Base-by-base conservation (phyloP, 1,140 invertebrate genomes). In the Pseudomyrmex dendroicus region DNA sequence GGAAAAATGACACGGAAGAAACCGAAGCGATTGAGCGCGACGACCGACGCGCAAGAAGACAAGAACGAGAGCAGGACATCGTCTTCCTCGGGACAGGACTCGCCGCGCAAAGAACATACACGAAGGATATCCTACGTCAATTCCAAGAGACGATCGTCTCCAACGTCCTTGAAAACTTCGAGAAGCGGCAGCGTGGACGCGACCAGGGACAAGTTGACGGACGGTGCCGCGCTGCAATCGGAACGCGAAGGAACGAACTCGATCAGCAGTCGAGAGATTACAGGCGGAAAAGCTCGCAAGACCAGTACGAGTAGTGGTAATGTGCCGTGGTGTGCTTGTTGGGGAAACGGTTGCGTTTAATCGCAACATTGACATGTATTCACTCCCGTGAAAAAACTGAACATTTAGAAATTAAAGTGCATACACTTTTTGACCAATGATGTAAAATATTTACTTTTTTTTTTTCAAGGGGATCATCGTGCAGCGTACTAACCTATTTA, bases 241-340 rank as follows among this genome's bases (percentile, higher is more conserved):
- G 96, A 97, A 84, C 95, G 96, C 54, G 96, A 97, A 86, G 95
- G 96, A n/a, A 96, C 96, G 5, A 96, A 96, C 91, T 97, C 96
- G 86, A 90, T 96, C 70, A 96, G 95, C 72, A 96, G 96, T 77
- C 95, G 96, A 78, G 90, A 95, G 87, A 94, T 92, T 1, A 93
- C 94, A 20, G n/a, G 10, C n/a, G 74, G 12, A 88, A 96, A 96
- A 88, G 93, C 93, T 20, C 93, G 96, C 13, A 96, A 96, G 76
- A 93, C 95, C 0, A 96, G 96, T 59, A 95, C 95, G 25, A 94
- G 95, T 46, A 96, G 95, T 82, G 96, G 96, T 50, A 97, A 96
- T 90, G 96, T 97, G 86, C 97, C 97, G 0, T 98, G 97, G 97
- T 98, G 97, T 89, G 97, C 97, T 0, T 98, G 97, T 89, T 98